These are phyloP conservation scores for Epizoanthus illoricatus DNA, from an alignment of 92 coral and sea anemone species.

Conservation along the genomic window DNA sequence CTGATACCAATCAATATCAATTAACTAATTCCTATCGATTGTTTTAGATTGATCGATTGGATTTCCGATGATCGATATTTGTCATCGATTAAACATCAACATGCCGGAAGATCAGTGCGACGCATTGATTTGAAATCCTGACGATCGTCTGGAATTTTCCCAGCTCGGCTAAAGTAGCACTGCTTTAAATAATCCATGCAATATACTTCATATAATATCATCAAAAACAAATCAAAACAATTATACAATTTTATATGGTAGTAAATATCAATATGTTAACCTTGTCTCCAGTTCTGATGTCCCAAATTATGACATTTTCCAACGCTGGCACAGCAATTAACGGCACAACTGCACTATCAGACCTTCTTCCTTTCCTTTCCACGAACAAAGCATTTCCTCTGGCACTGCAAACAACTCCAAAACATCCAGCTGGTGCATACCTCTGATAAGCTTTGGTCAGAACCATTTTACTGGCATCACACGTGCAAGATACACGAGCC, in stretches of 20 bases:
- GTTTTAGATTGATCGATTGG: too few relatives aligned
- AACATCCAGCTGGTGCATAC: slow-evolving; percentile 70
- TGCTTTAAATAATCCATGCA: too few relatives aligned
- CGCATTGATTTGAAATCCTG: too few relatives aligned
- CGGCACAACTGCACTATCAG: slow-evolving; percentile 33
- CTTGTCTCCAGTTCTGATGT: slow-evolving; percentile 83
- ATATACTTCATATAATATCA: background rate
- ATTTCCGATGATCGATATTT: too few relatives aligned
- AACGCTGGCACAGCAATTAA: slow-evolving; percentile 76
- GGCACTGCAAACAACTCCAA: slow-evolving; percentile 84
- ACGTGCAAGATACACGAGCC: background rate
- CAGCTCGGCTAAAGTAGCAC: too few relatives aligned
- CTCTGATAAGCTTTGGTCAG: slow-evolving; percentile 89
- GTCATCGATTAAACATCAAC: too few relatives aligned
- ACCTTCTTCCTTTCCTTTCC: slow-evolving; percentile 40
- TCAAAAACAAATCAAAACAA: background rate
- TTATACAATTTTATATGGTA: background rate
- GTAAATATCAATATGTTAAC: slow-evolving; percentile 32
- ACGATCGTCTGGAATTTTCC: too few relatives aligned
- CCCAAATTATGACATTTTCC: slow-evolving; percentile 90
- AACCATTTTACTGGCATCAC: slow-evolving; percentile 56
- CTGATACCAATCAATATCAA: too few relatives aligned
- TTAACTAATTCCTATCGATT: too few relatives aligned
- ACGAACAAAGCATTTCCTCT: slow-evolving; percentile 77
- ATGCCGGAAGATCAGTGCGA: too few relatives aligned